Evolutionary conservation across 2,888 invertebrate species (phyloP), one percentile per base, ranked within the genome.

Genomic region (Mellilla xanthometata): DNA sequence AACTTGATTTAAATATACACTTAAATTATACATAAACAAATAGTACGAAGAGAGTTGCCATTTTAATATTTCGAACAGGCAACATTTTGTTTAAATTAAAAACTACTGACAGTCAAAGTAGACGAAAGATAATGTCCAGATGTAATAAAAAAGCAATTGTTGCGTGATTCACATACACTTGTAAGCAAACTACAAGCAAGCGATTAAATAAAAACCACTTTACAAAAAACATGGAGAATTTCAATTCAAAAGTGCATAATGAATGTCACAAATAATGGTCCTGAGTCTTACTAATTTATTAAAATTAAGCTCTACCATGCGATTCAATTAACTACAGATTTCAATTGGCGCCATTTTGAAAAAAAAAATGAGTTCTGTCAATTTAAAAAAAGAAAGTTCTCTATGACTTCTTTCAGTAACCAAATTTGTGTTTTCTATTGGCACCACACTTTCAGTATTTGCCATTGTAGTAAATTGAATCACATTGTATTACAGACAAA

Each of bases 201-300:
- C 86, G 87, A 78, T 72, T 59, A 64, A 72, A 7, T 58, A 57
- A 67, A 71, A 71, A 67, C 68, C 74, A 65, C 73, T 71, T 60
- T 72, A 76, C 67, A 73, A 69, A 44, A 27, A 74, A 73, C 59
- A 60, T 68, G 69, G 62, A 67, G 52, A 68, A 66, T 63, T 57
- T 58, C 60, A 63, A 62, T 60, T 74, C 64, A 61, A 70, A 73
- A 73, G 86, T 86, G 86, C 85, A 71, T 56, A 68, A 71, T 54
- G 42, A 64, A 68, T 71, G 72, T 78, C 70, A 82, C 72, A 78
- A 77, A 68, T 65, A 66, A 85, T 86, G 88, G 87, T 88, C 88
- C 87, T 87, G 87, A 88, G 84, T 87, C 82, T 81, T 80, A 39
- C 12, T 10, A 83, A 73, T 82, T 79, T 84, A 84, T 82, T 81